Base-by-base conservation (phyloP, 2,888 invertebrate genomes). In the Synergus laeviventris region DNA sequence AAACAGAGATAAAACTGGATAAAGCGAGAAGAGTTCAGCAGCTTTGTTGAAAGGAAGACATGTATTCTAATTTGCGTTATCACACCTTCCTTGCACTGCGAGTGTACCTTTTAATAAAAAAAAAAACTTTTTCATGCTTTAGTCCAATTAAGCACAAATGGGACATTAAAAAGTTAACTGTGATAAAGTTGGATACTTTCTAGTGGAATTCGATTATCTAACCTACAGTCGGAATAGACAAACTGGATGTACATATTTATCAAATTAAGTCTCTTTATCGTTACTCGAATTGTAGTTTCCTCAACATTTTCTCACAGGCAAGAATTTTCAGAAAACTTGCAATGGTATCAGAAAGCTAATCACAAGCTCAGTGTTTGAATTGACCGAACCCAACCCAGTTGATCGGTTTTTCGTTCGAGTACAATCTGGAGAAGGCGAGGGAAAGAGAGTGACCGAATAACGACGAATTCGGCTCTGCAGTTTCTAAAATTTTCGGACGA, bases 41-140 rank as follows among this genome's bases (percentile, higher is more conserved):
- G 64, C 64, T 64, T 64, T 64, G 64, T 64, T 64, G 64, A 64
- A 64, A 39, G 18, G 18, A 64, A 64, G 64, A 42, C 62, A 62
- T 64, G 64, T 39, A 64, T 76, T 81, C 81, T 84, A 83, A 85
- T 85, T 79, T 78, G 62, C 74, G 66, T 78, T 78, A 81, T 81
- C 80, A 74, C 74, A 70, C 73, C 36, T 64, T 54, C 49, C n/a
- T n/a, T 49, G 49, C n/a, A 18, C 42, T 24, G 18, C 14, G 21
- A 56, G 21, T 21, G 21, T 56, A 12, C 49, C 49, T 49, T 49
- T 49, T 49, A 9, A 49, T 7, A 49, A 49, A 49, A 11, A 49
- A 49, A 18, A 49, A 16, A 45, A n/a, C 8, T n/a, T n/a, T 8
- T 49, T n/a, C 8, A 49, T n/a, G 1, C 49, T 49, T 49, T 9